phyloP scores from a whole-genome alignment of 2,888 invertebrate species.

The Drosophila prolongata region DNA sequence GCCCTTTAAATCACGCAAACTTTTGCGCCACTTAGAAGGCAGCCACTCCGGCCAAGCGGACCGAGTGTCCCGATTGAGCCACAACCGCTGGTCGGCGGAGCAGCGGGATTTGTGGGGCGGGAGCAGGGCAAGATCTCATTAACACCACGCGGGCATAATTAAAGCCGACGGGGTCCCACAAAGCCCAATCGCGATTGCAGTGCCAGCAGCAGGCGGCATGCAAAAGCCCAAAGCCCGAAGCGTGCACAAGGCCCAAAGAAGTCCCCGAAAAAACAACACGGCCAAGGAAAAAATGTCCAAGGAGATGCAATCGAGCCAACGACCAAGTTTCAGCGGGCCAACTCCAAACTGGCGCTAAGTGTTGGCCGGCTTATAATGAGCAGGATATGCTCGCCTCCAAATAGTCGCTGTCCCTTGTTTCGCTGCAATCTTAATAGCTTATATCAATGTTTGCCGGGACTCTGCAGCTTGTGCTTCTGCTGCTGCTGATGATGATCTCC shows the following conservation, averaged over 20 bases:
- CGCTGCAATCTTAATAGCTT: slow-evolving; percentile 68
- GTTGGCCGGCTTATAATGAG: slow-evolving; percentile 71
- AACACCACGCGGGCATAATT: slow-evolving; percentile 83
- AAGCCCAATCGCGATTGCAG: slow-evolving; percentile 79
- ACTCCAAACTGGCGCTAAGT: slow-evolving; percentile 66
- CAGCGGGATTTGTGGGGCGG: slow-evolving; percentile 9
- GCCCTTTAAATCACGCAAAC: slow-evolving; percentile 85
- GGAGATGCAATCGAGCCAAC: slow-evolving; percentile 68
- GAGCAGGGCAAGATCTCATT: slow-evolving; percentile 82
- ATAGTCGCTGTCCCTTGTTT: slow-evolving; percentile 60
- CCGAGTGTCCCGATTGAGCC: slow-evolving; percentile 60
- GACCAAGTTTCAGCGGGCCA: slow-evolving; percentile 44
- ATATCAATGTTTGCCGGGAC: slow-evolving; percentile 25
- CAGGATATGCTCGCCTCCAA: slow-evolving; percentile 44
- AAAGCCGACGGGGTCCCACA: slow-evolving; percentile 72
- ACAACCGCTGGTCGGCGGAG: slow-evolving; percentile 74
- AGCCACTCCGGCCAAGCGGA: slow-evolving; percentile 30
- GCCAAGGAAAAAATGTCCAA: slow-evolving; percentile 25
- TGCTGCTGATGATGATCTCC: slow-evolving; percentile 11
- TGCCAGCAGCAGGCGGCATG: slow-evolving; percentile 41
- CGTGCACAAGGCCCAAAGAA: slow-evolving; percentile 42
- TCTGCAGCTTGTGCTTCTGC: slow-evolving; percentile 10
- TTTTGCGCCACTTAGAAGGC: slow-evolving; percentile 77
- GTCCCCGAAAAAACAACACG: slow-evolving; percentile 9
- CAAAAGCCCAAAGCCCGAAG: slow-evolving; percentile 32